A percentile compares a stretch with the other conserved stretches of the same genome.
phyloP scores from a whole-genome alignment of 2,797 vertebrate genomes.

The Acestrorhynchus altus region DNA sequence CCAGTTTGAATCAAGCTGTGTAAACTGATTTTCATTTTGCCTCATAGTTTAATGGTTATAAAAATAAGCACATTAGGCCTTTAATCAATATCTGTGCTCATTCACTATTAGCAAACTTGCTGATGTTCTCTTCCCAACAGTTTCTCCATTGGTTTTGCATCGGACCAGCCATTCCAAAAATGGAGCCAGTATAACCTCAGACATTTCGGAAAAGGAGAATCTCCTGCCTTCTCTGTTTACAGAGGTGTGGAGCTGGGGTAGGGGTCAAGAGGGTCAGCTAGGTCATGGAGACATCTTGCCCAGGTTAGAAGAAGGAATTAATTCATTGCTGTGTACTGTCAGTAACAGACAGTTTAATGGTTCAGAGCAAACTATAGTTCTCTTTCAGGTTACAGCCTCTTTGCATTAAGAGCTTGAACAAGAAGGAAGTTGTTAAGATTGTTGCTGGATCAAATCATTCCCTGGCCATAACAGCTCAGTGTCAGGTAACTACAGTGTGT shows the following conservation, averaged over 20 bases:
- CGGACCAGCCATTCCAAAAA: conserved; percentile 72
- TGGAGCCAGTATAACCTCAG: conserved; percentile 77
- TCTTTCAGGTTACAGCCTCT: conserved; percentile 89
- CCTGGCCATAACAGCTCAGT: conserved; percentile 90
- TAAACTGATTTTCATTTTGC: not conserved
- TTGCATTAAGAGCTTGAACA: conserved; percentile 90
- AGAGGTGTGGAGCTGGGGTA: conserved; percentile 98
- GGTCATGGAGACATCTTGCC: conserved; percentile 94
- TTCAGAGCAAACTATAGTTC: not conserved
- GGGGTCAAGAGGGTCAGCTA: conserved; percentile 94
- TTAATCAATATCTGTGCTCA: not conserved
- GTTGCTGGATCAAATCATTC: conserved; percentile 92
- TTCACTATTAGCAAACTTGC: not conserved
- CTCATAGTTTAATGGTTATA: not conserved
- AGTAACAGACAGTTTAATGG: not conserved
- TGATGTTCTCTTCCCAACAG: conserved; percentile 59
- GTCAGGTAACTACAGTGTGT: conserved; percentile 82
- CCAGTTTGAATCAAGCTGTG: no score
- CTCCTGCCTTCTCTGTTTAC: conserved; percentile 87
- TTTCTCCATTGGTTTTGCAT: conserved; percentile 80
- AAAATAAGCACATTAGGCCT: not conserved
- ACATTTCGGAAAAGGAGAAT: conserved; percentile 65
- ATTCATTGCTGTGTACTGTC: not conserved
- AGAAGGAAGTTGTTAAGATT: conserved; percentile 90
- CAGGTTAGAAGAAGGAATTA: conserved; percentile 74